Conservation (phyloP, 2,888 invertebrate species). For the Brachylomia viminalis region DNA sequence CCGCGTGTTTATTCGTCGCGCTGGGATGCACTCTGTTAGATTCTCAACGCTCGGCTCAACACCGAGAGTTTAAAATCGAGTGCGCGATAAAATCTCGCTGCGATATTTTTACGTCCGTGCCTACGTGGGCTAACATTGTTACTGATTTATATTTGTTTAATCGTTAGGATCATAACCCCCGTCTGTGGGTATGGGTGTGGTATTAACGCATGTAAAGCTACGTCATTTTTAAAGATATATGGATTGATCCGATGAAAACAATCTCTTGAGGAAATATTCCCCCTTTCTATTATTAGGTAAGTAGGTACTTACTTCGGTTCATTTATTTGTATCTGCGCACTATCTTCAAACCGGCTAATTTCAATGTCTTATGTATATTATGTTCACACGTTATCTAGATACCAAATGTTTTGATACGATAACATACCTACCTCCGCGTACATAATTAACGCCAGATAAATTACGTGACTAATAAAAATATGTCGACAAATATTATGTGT, state of each 20-base stretch:
- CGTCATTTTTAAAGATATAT: conserved; percentile 37
- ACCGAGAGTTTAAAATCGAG: too few species aligned
- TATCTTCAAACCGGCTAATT: conserved; percentile 16
- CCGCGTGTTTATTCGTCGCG: too few species aligned
- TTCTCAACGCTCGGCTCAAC: too few species aligned
- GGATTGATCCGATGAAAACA: conserved; percentile 9
- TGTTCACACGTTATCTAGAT: conserved; percentile 27
- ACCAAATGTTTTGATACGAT: conserved; percentile 44
- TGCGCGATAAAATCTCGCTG: too few species aligned
- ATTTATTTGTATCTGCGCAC: conserved; percentile 15
- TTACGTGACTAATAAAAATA: conserved; percentile 35
- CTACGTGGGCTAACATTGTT: not conserved
- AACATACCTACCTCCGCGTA: conserved; percentile 22
- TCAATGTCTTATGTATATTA: conserved; percentile 37
- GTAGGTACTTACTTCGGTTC: not conserved
- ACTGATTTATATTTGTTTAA: conserved; percentile 23
- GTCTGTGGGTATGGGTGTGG: conserved; percentile 12
- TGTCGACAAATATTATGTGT: conserved; percentile 28
- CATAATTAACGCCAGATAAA: conserved; percentile 49
- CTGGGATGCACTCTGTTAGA: too few species aligned
- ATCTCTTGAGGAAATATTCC: conserved; percentile 15
- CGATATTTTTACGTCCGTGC: too few species aligned
- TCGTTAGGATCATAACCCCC: conserved; percentile 16
- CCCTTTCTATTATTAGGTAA: conserved; percentile 8
- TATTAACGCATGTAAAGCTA: conserved; percentile 17